Evolutionary conservation across 2,113 vertebrate genomes (phyloP), one percentile per base, ranked within the genome.

Genomic region (Morone chrysops): DNA sequence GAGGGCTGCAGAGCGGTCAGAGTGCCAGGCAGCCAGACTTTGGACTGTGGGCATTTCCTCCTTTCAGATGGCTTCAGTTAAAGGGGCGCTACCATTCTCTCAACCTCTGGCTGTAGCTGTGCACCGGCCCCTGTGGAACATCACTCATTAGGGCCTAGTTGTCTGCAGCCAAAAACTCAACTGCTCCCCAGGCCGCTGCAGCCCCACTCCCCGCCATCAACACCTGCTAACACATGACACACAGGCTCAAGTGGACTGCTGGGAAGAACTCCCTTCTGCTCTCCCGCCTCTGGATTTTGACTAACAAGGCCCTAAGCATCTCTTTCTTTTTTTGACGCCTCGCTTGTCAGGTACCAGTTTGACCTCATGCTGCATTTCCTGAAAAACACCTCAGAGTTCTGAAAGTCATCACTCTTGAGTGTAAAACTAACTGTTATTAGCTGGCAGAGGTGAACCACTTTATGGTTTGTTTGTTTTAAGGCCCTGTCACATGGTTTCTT

Each of bases 161-260:
- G 78, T 57, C 87, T n/a, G 13, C 54, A 85, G 87, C 71, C 87
- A 88, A 87, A 82, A 80, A 36, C 57, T 70, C 72, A 79, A 79
- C 69, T 47, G 41, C 84, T 87, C 85, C 79, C 86, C 40, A 25
- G 68, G 77, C 74, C 57, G 16, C 82, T 75, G 66, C 59, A 70
- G 62, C 56, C 81, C 70, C 79, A 61, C 89, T 90, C 85, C 76
- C 86, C 54, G 9, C 56, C 90, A 90, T 91, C 90, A 91, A 92
- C 93, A 92, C 92, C 92, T 93, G 90, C 87, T 86, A 60, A 84
- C 86, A 80, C 75, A 85, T 79, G 69, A 87, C 87, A 91, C 76
- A 79, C 71, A 76, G 68, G 81, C 86, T 91, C 74, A 25, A 8
- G 18, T 38, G 25, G 59, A 56, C 80, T 41, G 84, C 63, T 70